phyloP scores from a whole-genome alignment of 2,888 invertebrate species.

The Lasioglossum lativentre region DNA sequence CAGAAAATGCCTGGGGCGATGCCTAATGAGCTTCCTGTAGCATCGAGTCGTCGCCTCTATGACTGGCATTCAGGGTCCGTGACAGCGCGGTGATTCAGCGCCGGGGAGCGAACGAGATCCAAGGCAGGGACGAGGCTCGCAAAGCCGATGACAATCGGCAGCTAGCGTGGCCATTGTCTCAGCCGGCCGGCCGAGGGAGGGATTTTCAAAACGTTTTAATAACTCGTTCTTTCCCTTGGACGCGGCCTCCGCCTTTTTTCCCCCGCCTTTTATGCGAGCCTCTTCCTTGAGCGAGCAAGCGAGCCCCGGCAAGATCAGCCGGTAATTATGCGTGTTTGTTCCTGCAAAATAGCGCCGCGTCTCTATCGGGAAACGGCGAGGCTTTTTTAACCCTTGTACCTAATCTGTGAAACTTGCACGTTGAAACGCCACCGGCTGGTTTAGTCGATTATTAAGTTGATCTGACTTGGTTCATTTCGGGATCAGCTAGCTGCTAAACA shows the following conservation, averaged over 20 bases:
- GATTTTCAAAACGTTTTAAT: slow-evolving; percentile 68
- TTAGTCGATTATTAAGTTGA: neutral
- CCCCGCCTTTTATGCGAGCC: slow-evolving; percentile 14
- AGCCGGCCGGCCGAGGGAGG: slow-evolving; percentile 25
- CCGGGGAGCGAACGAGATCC: slow-evolving; percentile 48
- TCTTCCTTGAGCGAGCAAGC: slow-evolving; percentile 40
- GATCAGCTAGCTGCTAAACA: no score
- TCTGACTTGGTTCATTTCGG: neutral
- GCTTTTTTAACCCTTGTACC: neutral
- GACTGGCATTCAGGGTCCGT: slow-evolving; percentile 63
- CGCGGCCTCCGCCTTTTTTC: slow-evolving; percentile 23
- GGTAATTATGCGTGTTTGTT: slow-evolving; percentile 48
- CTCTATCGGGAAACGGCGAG: neutral
- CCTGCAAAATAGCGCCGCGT: neutral
- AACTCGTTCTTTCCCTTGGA: slow-evolving; percentile 49
- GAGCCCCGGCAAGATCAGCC: slow-evolving; percentile 27
- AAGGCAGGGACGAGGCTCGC: slow-evolving; percentile 48
- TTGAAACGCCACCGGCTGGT: neutral
- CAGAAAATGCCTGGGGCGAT: slow-evolving; percentile 80
- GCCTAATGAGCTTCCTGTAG: slow-evolving; percentile 84
- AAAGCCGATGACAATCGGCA: slow-evolving; percentile 67
- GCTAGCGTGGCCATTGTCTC: slow-evolving; percentile 68
- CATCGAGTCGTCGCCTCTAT: slow-evolving; percentile 63
- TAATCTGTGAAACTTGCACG: neutral
- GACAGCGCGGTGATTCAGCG: slow-evolving; percentile 62